A percentile compares a stretch with the other conserved stretches of the same genome.
phyloP scores from a whole-genome alignment of 2,797 vertebrate genomes.

The Clarias laeviceps region DNA sequence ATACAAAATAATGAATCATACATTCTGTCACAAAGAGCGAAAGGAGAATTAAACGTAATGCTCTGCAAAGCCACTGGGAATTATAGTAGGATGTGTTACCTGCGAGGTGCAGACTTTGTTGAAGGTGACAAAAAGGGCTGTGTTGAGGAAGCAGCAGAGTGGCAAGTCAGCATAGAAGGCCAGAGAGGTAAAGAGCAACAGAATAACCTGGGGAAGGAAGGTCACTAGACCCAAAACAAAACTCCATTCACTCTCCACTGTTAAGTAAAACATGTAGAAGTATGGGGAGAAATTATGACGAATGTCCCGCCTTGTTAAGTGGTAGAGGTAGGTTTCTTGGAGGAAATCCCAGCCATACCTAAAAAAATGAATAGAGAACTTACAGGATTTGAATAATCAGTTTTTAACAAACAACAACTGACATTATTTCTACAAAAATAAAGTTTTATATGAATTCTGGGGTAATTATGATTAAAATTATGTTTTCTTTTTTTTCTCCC shows the following conservation, averaged over 20 bases:
- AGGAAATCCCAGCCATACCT: constrained; percentile 91
- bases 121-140: constrained; percentile 89
- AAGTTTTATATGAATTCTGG: background rate
- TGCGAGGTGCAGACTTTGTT: constrained; percentile 99
- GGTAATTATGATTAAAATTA: too few relatives aligned
- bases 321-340: constrained; percentile 91
- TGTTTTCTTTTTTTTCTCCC: too few relatives aligned
- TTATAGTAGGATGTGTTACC: constrained; percentile 61
- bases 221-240: constrained; percentile 80
- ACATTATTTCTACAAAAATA: background rate
- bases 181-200: constrained; percentile 79
- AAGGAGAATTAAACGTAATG: background rate
- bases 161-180: constrained; percentile 82
- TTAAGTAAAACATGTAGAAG: constrained; percentile 95
- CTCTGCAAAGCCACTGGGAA: background rate
- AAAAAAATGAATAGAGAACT: constrained; percentile 17
- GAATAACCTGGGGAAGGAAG: constrained; percentile 84
- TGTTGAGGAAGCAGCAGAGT: constrained; percentile 92
- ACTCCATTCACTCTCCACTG: constrained; percentile 82
- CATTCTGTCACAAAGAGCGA: background rate
- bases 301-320: constrained; percentile 88
- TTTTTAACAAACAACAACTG: background rate
- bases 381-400: background rate
- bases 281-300: constrained; percentile 97
- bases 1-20: background rate